These are phyloP conservation scores for Silvanus unidentatus DNA, from an alignment of 2,888 invertebrate genomes.

Conservation along the genomic window DNA sequence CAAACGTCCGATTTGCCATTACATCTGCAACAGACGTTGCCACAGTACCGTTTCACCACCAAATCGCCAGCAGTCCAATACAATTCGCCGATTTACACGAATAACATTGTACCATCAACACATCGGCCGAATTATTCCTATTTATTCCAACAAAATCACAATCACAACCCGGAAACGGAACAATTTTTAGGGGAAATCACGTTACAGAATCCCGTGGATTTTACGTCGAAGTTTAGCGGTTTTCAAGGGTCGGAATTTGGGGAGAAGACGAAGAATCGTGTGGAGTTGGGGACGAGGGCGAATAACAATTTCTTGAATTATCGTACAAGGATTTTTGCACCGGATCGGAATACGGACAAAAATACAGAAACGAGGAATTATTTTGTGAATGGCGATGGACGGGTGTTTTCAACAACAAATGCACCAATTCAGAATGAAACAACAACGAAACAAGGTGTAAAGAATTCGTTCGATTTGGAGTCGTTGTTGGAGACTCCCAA, in stretches of 20 bases:
- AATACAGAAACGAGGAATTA: constrained; percentile 36
- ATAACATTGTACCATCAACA: constrained; percentile 36
- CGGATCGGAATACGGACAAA: constrained; percentile 30
- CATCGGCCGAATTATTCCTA: constrained; percentile 53
- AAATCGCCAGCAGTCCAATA: constrained; percentile 22
- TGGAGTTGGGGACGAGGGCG: constrained; percentile 14
- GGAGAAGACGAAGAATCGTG: constrained; percentile 10
- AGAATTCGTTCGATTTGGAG: constrained; percentile 48
- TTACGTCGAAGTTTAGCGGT: constrained; percentile 31
- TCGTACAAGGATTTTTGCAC: constrained; percentile 37
- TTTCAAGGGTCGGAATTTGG: constrained; percentile 19
- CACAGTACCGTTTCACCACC: constrained; percentile 45
- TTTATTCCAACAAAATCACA: constrained; percentile 53
- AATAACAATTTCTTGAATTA: constrained; percentile 35
- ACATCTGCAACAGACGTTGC: constrained; percentile 43
- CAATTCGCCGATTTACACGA: constrained; percentile 21
- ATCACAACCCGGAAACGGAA: constrained; percentile 57
- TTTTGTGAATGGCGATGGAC: constrained; percentile 39
- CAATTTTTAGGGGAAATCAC: constrained; percentile 59
- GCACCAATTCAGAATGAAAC: constrained; percentile 23
- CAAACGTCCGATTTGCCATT: constrained; percentile 44
- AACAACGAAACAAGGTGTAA: constrained; percentile 20
- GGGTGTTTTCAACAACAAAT: constrained; percentile 35
- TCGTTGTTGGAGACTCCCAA: constrained; percentile 54
- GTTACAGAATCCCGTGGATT: constrained; percentile 56